Evolutionary conservation across 2,888 invertebrate genomes (phyloP).

Genomic region (Cosmia pyralina): DNA sequence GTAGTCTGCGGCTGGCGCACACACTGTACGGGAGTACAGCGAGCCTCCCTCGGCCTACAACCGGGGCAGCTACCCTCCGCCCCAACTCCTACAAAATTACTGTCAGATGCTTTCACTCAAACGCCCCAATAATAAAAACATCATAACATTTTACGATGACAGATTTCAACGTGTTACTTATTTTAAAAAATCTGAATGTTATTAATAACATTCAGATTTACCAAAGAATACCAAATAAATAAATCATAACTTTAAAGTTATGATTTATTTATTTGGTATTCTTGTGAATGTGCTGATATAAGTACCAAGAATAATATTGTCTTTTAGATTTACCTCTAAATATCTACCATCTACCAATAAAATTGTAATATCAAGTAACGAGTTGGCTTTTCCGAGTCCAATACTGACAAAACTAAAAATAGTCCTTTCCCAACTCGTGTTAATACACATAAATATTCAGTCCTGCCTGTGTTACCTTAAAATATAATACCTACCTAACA

Average conservation of each 20-base stretch:
- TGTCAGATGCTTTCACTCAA: constrained; percentile 67
- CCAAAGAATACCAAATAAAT: no score
- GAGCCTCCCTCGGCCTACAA: constrained; percentile 5
- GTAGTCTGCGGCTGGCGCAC: constrained; percentile 41
- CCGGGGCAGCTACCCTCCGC: constrained; percentile 25
- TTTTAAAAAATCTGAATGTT: constrained; percentile 42
- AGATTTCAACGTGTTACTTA: constrained; percentile 55
- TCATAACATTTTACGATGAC: constrained; percentile 64
- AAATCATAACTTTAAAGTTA: no score
- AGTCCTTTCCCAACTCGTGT: background rate
- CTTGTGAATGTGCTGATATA: background rate
- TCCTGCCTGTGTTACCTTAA: background rate
- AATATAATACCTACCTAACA: background rate
- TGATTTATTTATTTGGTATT: background rate
- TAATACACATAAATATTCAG: background rate
- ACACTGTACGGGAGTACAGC: background rate
- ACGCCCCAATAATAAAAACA: constrained; percentile 60
- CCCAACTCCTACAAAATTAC: constrained; percentile 68
- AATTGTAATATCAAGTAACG: background rate
- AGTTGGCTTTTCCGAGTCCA: background rate
- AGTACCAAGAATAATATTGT: background rate
- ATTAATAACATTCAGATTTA: no score
- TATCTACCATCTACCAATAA: background rate
- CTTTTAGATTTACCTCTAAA: background rate
- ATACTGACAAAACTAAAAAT: background rate